phyloP scores from a whole-genome alignment of 2,888 invertebrate genomes.

The Peribatodes rhomboidaria region DNA sequence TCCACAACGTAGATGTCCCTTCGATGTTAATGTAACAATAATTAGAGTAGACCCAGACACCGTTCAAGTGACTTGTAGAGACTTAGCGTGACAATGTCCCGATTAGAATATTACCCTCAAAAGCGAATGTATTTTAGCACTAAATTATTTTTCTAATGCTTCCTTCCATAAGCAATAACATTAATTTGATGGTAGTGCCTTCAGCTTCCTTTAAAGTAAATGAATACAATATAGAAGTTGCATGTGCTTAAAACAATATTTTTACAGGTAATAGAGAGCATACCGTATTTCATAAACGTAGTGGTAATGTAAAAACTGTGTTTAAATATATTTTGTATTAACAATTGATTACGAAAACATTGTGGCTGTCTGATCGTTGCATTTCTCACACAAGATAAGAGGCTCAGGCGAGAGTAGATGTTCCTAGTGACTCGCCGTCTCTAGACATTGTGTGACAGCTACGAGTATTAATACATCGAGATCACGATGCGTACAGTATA shows the following conservation, averaged over 20 bases:
- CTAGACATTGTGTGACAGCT: constrained; percentile 71
- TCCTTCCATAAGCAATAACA: constrained; percentile 82
- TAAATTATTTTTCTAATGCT: constrained; percentile 83
- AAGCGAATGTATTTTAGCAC: constrained; percentile 73
- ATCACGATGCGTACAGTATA: constrained; percentile 52
- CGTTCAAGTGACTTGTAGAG: constrained; percentile 66
- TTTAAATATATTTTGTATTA: constrained; percentile 78
- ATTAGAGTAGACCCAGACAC: constrained; percentile 53
- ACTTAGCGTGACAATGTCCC: constrained; percentile 68
- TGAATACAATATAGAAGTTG: constrained; percentile 75
- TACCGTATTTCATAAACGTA: constrained; percentile 82
- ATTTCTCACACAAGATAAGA: constrained; percentile 78
- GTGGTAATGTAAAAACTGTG: constrained; percentile 77
- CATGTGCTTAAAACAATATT: constrained; percentile 84
- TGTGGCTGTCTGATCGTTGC: constrained; percentile 83
- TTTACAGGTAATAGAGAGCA: constrained; percentile 83
- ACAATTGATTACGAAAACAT: constrained; percentile 69
- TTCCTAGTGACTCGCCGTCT: constrained; percentile 79
- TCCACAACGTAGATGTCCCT: constrained; percentile 70
- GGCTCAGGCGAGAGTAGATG: constrained; percentile 69
- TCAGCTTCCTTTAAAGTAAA: constrained; percentile 78
- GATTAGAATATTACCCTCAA: constrained; percentile 69
- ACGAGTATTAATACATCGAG: constrained; percentile 59
- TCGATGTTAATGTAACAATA: constrained; percentile 55
- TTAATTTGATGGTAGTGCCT: constrained; percentile 85